Percentiles rank a stretch among this genome's conserved stretches.
Conservation (phyloP, 2,797 vertebrate genomes). For the Gastrophryne carolinensis region DNA sequence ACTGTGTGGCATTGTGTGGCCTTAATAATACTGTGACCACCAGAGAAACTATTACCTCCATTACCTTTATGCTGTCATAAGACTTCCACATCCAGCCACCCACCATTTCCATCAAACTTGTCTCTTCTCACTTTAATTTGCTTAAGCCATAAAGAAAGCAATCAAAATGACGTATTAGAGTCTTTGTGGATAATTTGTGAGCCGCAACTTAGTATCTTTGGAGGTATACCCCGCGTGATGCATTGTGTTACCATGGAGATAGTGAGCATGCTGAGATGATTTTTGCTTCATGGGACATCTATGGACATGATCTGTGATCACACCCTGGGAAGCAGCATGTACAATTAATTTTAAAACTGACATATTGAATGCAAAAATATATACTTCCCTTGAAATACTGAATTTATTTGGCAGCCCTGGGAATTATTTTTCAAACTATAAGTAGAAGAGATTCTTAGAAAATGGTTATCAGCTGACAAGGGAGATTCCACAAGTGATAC, state of each 20-base stretch:
- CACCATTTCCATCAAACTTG: constrained; percentile 3
- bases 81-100: constrained; percentile 9
- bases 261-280: constrained; percentile 15
- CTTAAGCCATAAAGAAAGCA: constrained; percentile 29
- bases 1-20: too few species aligned
- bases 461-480: too few species aligned
- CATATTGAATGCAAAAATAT: constrained; percentile 14
- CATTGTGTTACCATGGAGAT: constrained; percentile 8
- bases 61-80: background rate
- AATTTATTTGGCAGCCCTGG: background rate
- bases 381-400: background rate
- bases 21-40: background rate
- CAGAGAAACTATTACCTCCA: background rate
- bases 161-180: constrained; percentile 42
- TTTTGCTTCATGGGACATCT: constrained; percentile 17
- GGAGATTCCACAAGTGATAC: too few species aligned
- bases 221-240: background rate
- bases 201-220: constrained; percentile 27
- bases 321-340: constrained; percentile 16
- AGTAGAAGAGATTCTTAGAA: background rate
- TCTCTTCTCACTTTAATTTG: constrained; percentile 14
- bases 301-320: constrained; percentile 8
- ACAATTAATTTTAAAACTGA: constrained; percentile 31
- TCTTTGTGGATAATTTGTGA: constrained; percentile 44
- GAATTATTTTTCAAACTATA: background rate